Evolutionary conservation across 2,888 invertebrate species (phyloP), one percentile per base, ranked within the genome.

Genomic region (Chrysopilus asiliformis): DNA sequence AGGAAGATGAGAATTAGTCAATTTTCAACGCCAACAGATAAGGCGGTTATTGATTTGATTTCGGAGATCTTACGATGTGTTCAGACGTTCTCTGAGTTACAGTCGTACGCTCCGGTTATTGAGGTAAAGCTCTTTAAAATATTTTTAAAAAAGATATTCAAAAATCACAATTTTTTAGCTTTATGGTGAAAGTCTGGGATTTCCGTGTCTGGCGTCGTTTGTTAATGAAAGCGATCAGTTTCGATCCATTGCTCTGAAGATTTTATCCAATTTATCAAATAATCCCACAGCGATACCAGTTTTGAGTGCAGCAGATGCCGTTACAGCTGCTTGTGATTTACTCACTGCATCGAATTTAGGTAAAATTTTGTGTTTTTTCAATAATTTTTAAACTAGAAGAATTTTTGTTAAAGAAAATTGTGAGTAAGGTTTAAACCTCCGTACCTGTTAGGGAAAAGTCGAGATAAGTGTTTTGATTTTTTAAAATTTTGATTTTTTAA

Each of bases 251-350:
- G 52, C 54, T 0, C 43, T 64, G 1, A 58, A 56, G 40, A 61
- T 61, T 30, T 43, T 64, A 4, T 58, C 63, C 0, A 63, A 62
- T 46, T 55, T 63, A 7, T 53, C 57, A 16, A 60, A 57, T 40
- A 58, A 55, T 47, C 40, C 46, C 0, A 48, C 48, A 10, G 53
- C 61, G 1, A 52, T 54, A 27, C 49, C 51, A 24, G 49, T 56
- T 35, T 46, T 63, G 3, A 56, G 56, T 39, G 48, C 51, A 2
- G 56, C 59, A 0, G 56, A 61, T 50, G 57, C 58, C 6, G 56
- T 60, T 42, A 52, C 55, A 25, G 56, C 56, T 9, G 57, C 57
- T 8, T 62, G 61, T 37, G 55, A 58, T 35, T 41, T 62, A 18
- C 47, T 60, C 3, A 55, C 59, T 4, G 12, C 2, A 12, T 20